Base-by-base conservation (phyloP, 2,888 invertebrate genomes). In the Phytoseiulus persimilis region DNA sequence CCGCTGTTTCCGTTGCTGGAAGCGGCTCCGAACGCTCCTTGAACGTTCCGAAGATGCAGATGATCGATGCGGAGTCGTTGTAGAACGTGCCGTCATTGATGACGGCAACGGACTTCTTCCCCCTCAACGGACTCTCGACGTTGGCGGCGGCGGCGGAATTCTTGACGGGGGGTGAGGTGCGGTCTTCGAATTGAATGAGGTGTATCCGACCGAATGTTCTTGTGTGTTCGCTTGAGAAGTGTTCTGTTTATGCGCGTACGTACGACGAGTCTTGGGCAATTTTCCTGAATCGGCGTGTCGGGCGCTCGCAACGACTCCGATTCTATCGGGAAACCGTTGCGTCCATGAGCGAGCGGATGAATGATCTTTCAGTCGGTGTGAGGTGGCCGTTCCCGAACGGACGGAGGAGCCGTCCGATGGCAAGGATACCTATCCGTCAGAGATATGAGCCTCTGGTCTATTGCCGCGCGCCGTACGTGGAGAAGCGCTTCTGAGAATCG, bases 31-130 rank as follows among this genome's bases (percentile, higher is more conserved):
- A 18, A 3, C 18, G 9, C 65, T 65, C 18, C 65, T 18, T 18
- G 28, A 65, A 28, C 65, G 65, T 65, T 65, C 65, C 65, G 65
- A 65, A 65, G 65, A 65, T 65, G 65, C 65, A 14, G 65, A 65
- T 65, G 65, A 65, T 65, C 65, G 65, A 65, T 6, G 65, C 18
- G 65, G 18, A 65, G 65, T 65, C 65, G 65, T 65, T 65, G 65
- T 65, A 65, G 65, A 65, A 65, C 65, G 65, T 65, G 65, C 65
- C 65, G 65, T 65, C 65, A 65, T 65, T 65, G 65, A 65, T 65
- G 65, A 65, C 65, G 65, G 65, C 65, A 65, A 65, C 65, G 65
- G 18, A 65, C 18, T 28, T 65, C 18, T 65, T 65, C 18, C 65
- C 28, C 65, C 65, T 65, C 65, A 65, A 65, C 65, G 65, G 46